Base-by-base conservation (phyloP, 2,113 vertebrate genomes). In the Cinclus cinclus region DNA sequence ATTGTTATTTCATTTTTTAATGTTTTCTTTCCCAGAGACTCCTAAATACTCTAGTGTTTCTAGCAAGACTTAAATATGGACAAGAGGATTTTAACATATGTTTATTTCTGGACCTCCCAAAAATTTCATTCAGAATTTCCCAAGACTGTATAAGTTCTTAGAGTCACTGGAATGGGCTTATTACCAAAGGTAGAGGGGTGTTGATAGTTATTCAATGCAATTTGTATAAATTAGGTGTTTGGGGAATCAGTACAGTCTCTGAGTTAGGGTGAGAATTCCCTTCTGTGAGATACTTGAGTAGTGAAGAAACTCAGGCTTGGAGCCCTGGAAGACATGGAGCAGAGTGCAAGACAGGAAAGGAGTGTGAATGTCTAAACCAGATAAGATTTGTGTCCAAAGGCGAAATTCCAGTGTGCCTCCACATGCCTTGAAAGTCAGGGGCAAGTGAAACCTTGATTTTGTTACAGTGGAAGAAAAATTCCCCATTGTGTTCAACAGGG, bases 391-490 rank as follows among this genome's bases (percentile, higher is more conserved):
- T 44, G 60, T 91, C 83, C 93, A 37, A 87, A 76, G 65, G n/a
- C 92, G 69, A 78, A 92, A 82, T 82, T 75, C 41, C 18, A 27
- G 13, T 75, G 44, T 0, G 1, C 44, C 18, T 90, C 28, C 23
- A 31, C 8, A 19, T 37, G 52, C 6, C 64, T 75, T 89, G 87
- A 35, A 88, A 84, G 15, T 1, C 4, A 90, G 19, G 53, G 69
- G 28, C 80, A 93, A 93, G 58, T 71, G 69, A 95, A 93, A 77
- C 60, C n/a, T 82, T 82, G 52, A 35, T 93, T 90, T 71, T 74
- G 44, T 56, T 79, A 64, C 49, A 76, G 56, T 53, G 52, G 89
- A 81, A 79, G 70, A 35, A 84, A 88, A 95, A 96, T 90, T 55
- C 85, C 52, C 67, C n/a, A 44, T 86, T 90, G 27, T 15, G 3